These are phyloP conservation scores for Isoperla grammatica DNA, from an alignment of 2,888 invertebrate species.

Conservation along the genomic window DNA sequence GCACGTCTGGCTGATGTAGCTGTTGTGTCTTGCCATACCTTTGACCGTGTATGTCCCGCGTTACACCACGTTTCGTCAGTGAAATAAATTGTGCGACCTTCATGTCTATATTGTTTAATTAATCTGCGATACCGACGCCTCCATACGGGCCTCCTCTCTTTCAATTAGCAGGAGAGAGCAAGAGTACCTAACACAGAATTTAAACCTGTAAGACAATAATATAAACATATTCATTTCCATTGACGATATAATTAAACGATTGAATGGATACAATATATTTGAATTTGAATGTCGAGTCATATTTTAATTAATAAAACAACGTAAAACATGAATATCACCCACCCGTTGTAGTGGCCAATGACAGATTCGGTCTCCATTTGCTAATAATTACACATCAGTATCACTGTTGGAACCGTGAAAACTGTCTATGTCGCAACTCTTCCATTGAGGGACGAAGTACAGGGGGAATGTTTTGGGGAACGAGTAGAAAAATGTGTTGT, in stretches of 20 bases:
- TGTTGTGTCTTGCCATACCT: too few species aligned
- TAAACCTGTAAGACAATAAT: neutral
- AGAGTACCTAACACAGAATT: too few species aligned
- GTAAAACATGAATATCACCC: neutral
- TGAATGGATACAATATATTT: neutral
- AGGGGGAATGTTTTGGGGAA: neutral
- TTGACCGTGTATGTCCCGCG: too few species aligned
- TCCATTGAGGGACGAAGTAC: neutral
- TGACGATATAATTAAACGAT: neutral
- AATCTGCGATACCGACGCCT: too few species aligned
- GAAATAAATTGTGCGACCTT: too few species aligned
- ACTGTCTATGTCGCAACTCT: neutral
- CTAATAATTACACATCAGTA: neutral
- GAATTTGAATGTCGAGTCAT: neutral
- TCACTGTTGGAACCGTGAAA: neutral
- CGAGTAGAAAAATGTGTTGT: neutral
- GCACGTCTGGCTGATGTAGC: too few species aligned
- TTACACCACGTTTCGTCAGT: too few species aligned
- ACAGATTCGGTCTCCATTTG: neutral
- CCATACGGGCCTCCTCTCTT: too few species aligned
- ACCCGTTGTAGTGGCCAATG: too few species aligned
- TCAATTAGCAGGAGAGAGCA: too few species aligned
- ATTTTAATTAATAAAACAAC: neutral
- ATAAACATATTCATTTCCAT: neutral
- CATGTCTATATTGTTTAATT: too few species aligned